Evolutionary conservation across 2,888 invertebrate species (phyloP), one percentile per base, ranked within the genome.

Genomic region (Koerneria pararmatus): DNA sequence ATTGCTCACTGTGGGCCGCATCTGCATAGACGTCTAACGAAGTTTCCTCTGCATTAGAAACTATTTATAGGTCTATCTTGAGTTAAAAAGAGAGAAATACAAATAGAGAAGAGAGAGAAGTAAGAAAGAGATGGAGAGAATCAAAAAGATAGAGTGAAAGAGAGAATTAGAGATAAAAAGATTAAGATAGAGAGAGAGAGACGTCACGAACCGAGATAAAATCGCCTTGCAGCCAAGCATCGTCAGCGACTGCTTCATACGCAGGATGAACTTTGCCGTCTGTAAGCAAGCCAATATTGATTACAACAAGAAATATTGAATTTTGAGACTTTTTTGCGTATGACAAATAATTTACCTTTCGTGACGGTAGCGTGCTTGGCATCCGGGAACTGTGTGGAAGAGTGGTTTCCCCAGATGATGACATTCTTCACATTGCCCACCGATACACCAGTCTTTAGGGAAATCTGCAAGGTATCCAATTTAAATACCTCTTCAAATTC

Each of bases 401-500:
- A 97, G 85, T 98, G 98, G 86, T 98, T 99, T 56, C 98, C 98
- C 98, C 98, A 99, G 84, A 99, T 97, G 71, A 94, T 90, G 22
- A 94, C 90, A 84, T 95, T 95, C 80, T 89, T 89, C 0, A 95
- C 91, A 82, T 89, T 88, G 70, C 89, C 88, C 34, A 92, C 75
- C 11, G 79, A 71, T 24, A 76, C 76, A 66, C 85, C 85, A 22
- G 86, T 72, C 56, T 83, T 80, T 2, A 77, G 74, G 32, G 87
- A 87, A 79, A 87, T 84, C 85, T 86, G 74, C 53, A 73, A 53
- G 41, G 22, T n/a, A n/a, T n/a, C n/a, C n/a, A n/a, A n/a, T n/a
- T n/a, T n/a, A n/a, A n/a, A n/a, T n/a, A n/a, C n/a, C n/a, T n/a
- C n/a, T n/a, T n/a, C n/a, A n/a, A n/a, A n/a, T n/a, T n/a, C n/a